Conservation (phyloP, 2,888 invertebrate genomes). For the Euplagia quadripunctaria region DNA sequence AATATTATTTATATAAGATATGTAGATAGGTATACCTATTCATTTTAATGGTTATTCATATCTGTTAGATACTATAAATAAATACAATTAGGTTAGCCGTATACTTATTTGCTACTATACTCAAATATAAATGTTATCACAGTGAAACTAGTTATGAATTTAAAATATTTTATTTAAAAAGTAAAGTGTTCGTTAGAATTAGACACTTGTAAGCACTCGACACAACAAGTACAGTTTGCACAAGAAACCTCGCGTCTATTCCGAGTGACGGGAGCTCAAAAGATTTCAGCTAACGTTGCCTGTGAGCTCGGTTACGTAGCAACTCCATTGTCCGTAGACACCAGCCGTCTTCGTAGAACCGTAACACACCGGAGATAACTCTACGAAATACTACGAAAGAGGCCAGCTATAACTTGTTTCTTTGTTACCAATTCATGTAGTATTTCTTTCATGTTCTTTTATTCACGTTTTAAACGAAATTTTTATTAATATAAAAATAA, state of each 20-base stretch:
- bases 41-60: no score
- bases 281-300: slow-evolving; percentile 66
- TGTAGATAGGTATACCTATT: no score
- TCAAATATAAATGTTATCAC: neutral
- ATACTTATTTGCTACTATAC: no score
- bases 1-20: no score
- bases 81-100: no score
- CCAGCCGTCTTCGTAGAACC: slow-evolving; percentile 62
- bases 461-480: neutral
- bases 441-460: slow-evolving; percentile 21
- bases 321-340: slow-evolving; percentile 72
- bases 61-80: no score
- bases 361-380: slow-evolving; percentile 59
- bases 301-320: slow-evolving; percentile 65
- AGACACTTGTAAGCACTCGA: slow-evolving; percentile 60
- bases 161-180: neutral
- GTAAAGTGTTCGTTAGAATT: slow-evolving; percentile 52
- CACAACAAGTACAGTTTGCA: slow-evolving; percentile 62
- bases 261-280: slow-evolving; percentile 72
- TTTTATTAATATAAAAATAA: slow-evolving; percentile 26
- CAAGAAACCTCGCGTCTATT: slow-evolving; percentile 67
- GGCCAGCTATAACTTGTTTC: slow-evolving; percentile 48
- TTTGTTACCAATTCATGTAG: slow-evolving; percentile 42
- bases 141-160: neutral
- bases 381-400: slow-evolving; percentile 52